Conservation (phyloP, 2,797 vertebrate species). For the Anguilla marmorata region DNA sequence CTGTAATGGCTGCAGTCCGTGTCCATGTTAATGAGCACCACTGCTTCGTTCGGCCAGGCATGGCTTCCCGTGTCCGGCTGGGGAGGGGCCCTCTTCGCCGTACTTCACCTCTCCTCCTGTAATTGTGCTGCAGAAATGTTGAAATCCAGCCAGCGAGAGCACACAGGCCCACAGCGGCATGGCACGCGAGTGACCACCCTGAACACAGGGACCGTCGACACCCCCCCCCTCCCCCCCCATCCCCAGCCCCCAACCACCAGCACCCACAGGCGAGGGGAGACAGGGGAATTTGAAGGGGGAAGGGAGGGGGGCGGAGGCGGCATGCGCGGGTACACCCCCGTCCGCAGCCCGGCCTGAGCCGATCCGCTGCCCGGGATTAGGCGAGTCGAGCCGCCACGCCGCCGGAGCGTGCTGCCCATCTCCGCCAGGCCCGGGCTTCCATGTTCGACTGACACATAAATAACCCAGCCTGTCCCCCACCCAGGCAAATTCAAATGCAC, state of each 20-base stretch:
- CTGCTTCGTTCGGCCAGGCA: slow-evolving; percentile 53
- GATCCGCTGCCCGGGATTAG: slow-evolving; percentile 14
- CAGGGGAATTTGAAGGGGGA: slow-evolving; percentile 18
- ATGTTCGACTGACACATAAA: slow-evolving; percentile 98
- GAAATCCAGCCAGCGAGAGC: slow-evolving; percentile 52
- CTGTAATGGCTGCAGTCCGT: slow-evolving; percentile 61
- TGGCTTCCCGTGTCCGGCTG: neutral
- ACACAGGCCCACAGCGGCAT: slow-evolving; percentile 31
- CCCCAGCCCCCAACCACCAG: neutral
- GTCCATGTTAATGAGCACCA: slow-evolving; percentile 72
- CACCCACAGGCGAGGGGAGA: neutral
- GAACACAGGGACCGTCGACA: slow-evolving; percentile 57
- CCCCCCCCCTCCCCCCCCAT: neutral
- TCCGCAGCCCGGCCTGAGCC: slow-evolving; percentile 22
- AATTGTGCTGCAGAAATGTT: slow-evolving; percentile 46
- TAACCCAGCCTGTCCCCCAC: slow-evolving; percentile 98
- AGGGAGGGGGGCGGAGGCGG: neutral
- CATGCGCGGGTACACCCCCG: slow-evolving; percentile 56
- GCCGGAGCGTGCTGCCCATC: slow-evolving; percentile 22
- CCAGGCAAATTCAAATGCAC: slow-evolving; percentile 99
- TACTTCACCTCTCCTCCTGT: neutral
- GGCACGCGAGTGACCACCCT: slow-evolving; percentile 61
- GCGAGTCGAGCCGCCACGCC: slow-evolving; percentile 11
- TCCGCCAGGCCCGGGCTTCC: slow-evolving; percentile 58
- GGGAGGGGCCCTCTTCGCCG: neutral